Percentiles rank a stretch among this genome's conserved stretches.
These are phyloP conservation scores for Silurus aristotelis DNA, from an alignment of 2,797 vertebrate genomes.

Conservation along the genomic window DNA sequence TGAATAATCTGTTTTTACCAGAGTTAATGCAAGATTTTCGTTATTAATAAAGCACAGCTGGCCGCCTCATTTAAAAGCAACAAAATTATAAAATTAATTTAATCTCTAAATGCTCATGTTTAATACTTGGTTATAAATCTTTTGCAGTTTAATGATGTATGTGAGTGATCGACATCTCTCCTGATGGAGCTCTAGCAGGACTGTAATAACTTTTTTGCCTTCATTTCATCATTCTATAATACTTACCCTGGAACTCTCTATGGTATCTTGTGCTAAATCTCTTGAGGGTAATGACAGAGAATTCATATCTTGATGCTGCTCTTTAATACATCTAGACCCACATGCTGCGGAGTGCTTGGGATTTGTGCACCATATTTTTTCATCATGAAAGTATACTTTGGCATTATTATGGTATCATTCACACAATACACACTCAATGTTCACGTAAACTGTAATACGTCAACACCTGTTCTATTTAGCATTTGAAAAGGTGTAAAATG, in stretches of 20 bases:
- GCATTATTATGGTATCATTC: background rate
- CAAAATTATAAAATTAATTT: background rate
- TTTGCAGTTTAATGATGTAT: slow-evolving; percentile 1
- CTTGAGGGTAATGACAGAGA: background rate
- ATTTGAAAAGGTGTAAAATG: background rate
- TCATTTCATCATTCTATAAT: background rate
- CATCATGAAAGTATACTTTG: background rate
- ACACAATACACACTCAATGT: background rate
- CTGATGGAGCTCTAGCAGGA: background rate
- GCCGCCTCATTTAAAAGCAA: background rate
- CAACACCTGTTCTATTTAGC: background rate
- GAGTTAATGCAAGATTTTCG: background rate
- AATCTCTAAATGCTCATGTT: background rate
- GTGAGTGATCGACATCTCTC: slow-evolving; percentile 1
- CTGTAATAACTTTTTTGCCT: slow-evolving; percentile 18
- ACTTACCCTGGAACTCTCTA: background rate
- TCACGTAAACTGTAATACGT: background rate
- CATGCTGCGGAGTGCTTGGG: background rate
- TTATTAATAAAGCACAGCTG: background rate
- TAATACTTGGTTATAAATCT: background rate
- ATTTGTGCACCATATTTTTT: background rate
- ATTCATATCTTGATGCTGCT: slow-evolving; percentile 8
- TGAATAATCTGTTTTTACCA: background rate
- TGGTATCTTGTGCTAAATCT: background rate
- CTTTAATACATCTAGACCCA: background rate